phyloP scores from a whole-genome alignment of 2,113 vertebrate genomes.

The Clupea harengus region DNA sequence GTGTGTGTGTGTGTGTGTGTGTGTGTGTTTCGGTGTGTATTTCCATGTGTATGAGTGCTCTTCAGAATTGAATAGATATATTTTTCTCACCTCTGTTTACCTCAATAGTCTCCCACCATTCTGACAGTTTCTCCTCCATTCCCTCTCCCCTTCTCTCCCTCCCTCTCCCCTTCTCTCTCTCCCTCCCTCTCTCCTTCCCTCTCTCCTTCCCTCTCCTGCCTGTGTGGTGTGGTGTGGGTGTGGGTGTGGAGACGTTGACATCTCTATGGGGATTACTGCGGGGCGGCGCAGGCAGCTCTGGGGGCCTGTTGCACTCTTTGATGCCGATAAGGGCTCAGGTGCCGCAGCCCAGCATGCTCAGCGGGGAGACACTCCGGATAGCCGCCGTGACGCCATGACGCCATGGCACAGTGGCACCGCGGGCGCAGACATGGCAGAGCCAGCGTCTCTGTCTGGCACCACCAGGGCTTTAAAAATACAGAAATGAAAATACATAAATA shows the following conservation, averaged over 20 bases:
- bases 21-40: not conserved
- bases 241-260: constrained; percentile 3
- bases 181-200: not conserved
- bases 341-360: constrained; percentile 39
- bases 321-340: constrained; percentile 46
- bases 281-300: not conserved
- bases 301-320: constrained; percentile 41
- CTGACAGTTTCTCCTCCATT: not conserved
- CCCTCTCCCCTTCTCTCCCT: not conserved
- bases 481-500: constrained; percentile 3
- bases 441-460: not conserved
- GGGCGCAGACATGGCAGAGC: too few species aligned
- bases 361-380: not conserved
- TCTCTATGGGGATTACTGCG: constrained; percentile 42
- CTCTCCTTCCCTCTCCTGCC: not conserved
- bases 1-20: too few species aligned
- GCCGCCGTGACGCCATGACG: constrained; percentile 10
- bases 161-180: not conserved
- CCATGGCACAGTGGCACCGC: not conserved
- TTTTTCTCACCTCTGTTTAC: not conserved
- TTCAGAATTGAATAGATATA: not conserved
- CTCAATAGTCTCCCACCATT: not conserved
- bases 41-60: not conserved
- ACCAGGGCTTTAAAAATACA: constrained; percentile 15
- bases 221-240: not conserved